Base-by-base conservation (phyloP, 2,113 vertebrate genomes). In the Hippocampus barbouri region DNA sequence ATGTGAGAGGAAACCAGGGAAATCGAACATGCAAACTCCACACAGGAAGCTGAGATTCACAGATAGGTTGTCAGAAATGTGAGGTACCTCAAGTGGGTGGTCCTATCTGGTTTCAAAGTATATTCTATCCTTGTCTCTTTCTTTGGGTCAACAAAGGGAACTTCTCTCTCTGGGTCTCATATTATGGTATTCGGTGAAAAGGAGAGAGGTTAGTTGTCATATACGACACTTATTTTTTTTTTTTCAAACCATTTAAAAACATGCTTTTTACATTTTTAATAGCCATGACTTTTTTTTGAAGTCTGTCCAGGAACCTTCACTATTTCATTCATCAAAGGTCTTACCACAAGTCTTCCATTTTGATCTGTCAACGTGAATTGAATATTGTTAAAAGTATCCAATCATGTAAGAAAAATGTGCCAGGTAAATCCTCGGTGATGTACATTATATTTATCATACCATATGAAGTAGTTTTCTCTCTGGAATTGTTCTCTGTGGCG, bases 391-490 rank as follows among this genome's bases (percentile, higher is more conserved):
- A 65, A 65, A 43, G 40, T 43, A 62, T 43, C 41, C 43, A n/a
- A 45, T 15, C 38, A 64, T 41, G 3, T 8, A 25, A 61, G 34
- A 81, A 85, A 72, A 75, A 69, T 59, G 83, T 83, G 66, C 77
- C 66, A 71, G 75, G 80, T 77, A 77, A 61, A 71, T 67, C 47
- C 80, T 72, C 57, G 73, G 59, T 78, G 66, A 73, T 73, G 61
- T 74, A 56, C 59, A 72, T 84, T 66, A 75, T 57, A 59, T 30
- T 59, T 59, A 59, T 15, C 27, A 59, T 59, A 59, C 56, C 51
- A 56, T 56, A 59, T 27, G 23, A 59, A 59, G 56, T 25, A 72
- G 63, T 78, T 80, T 72, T 61, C 72, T 73, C 49, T 80, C 63
- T 53, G 21, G 68, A 80, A 75, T 77, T 61, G 60, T 77, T 78